Base-by-base conservation (phyloP, 2,113 vertebrate genomes). In the Nerophis lumbriciformis region DNA sequence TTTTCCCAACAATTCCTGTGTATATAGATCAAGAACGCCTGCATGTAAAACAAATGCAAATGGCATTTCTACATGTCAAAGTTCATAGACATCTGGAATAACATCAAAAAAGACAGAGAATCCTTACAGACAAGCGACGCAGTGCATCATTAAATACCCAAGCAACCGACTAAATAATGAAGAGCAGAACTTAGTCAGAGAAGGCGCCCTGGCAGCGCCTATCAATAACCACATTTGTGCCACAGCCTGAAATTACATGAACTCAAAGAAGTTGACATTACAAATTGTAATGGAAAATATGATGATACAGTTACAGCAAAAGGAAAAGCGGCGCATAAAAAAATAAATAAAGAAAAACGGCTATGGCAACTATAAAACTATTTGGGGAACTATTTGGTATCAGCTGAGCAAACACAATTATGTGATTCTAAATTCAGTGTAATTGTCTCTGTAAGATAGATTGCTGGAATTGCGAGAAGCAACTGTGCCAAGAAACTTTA, bases 231-330 rank as follows among this genome's bases (percentile, higher is more conserved):
- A 52, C 48, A 45, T 62, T 74, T 67, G 66, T 68, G 65, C 63
- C 56, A 19, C 64, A 73, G 65, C 52, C 59, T 48, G 76, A 60
- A 66, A 54, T 56, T 66, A 68, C 2, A 47, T 38, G 53, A 68
- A 56, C 53, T 36, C 19, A 28, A 59, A 63, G 59, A 65, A 9
- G 48, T 70, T 66, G 66, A 68, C 81, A 75, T 71, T 67, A 38
- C 45, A 55, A 63, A 60, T 58, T 75, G 65, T 65, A 80, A 77
- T 75, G 79, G 82, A 82, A 85, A 78, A 65, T 28, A 77, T 78
- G 75, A 66, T 52, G 54, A 58, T 63, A 55, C 71, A 65, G 42
- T 11, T 12, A 9, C 42, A 58, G 19, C 48, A 48, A 65, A 63
- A 59, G 64, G 79, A 73, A 73, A 67, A 48, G 48, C 10, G 16